Evolutionary conservation across 2,888 invertebrate species (phyloP).

Genomic region (Monoplex corrugatus): DNA sequence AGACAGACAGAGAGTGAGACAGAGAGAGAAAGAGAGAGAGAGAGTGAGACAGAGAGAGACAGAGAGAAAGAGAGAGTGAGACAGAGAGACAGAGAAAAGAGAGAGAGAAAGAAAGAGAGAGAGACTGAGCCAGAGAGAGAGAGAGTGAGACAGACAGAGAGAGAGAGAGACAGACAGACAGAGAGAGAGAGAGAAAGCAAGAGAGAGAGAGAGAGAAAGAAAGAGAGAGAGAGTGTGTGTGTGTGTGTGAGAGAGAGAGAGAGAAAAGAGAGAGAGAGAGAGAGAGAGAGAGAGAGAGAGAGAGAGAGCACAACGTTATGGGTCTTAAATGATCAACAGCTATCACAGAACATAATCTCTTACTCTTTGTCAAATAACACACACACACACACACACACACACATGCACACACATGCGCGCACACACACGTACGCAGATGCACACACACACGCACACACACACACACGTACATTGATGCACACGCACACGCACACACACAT

Average conservation of each 20-base stretch:
- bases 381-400: not conserved
- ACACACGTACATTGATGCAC: not conserved
- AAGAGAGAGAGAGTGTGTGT: not conserved
- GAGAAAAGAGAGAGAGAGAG: not conserved
- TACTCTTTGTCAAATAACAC: too few species aligned
- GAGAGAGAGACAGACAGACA: conserved; percentile 4
- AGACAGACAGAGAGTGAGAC: not conserved
- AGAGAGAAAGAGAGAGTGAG: conserved; percentile 12
- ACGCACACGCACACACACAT: not conserved
- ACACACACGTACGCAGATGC: not conserved
- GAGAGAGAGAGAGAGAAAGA: not conserved
- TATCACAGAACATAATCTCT: too few species aligned
- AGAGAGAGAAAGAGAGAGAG: conserved; percentile 6
- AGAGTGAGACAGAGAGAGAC: not conserved
- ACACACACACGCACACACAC: not conserved
- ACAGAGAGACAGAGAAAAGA: too few species aligned
- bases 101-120: too few species aligned
- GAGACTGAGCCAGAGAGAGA: too few species aligned
- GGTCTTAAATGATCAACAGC: too few species aligned
- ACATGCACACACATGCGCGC: not conserved
- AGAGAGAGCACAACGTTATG: not conserved
- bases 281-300: not conserved
- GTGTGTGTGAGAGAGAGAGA: not conserved
- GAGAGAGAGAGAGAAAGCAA: not conserved
- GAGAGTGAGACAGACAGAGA: too few species aligned